phyloP scores from a whole-genome alignment of 1,140 invertebrate species.

The Trypoxylus dichotomus region DNA sequence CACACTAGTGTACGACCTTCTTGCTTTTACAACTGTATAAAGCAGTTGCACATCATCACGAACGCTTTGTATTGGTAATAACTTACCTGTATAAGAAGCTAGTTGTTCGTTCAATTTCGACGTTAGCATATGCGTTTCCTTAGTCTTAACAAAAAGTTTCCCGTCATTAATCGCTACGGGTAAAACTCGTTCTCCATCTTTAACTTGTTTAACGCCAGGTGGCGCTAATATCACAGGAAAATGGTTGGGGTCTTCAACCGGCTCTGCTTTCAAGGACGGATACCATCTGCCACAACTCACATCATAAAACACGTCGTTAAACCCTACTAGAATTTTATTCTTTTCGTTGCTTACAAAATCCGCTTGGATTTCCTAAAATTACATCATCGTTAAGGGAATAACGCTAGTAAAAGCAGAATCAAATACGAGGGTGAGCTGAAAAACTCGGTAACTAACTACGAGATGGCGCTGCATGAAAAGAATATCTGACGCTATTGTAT shows the following conservation, averaged over 20 bases:
- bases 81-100: background rate
- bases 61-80: too few species aligned
- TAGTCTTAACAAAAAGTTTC: background rate
- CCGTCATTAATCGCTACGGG: background rate
- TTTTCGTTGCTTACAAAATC: background rate
- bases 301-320: background rate
- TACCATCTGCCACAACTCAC: slow-evolving; percentile 9
- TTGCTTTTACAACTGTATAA: too few species aligned
- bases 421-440: too few species aligned
- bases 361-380: background rate
- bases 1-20: too few species aligned
- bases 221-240: background rate
- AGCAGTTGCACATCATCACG: too few species aligned
- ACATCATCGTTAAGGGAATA: background rate
- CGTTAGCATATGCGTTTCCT: background rate
- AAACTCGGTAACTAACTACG: too few species aligned
- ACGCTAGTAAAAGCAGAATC: background rate
- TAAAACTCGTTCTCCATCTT: slow-evolving; percentile 1
- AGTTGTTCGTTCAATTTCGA: background rate
- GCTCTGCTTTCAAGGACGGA: background rate
- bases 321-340: background rate
- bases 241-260: background rate
- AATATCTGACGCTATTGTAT: too few species aligned
- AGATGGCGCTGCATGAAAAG: too few species aligned
- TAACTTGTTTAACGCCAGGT: background rate